phyloP scores from a whole-genome alignment of 2,113 vertebrate species.

The Pongo pygmaeus region DNA sequence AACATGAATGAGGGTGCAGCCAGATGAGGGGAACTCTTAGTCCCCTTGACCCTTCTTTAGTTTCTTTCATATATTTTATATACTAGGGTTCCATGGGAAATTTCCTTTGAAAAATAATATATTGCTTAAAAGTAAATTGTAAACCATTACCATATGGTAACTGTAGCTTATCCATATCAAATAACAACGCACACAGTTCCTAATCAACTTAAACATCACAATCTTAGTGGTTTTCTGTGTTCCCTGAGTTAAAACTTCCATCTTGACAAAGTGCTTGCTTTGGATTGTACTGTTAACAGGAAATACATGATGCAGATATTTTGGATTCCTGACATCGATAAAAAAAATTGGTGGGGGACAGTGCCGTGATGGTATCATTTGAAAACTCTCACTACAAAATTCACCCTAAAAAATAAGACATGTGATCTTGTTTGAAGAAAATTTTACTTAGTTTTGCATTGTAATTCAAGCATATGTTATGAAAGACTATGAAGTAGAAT shows the following conservation, averaged over 20 bases:
- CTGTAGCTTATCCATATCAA: background rate
- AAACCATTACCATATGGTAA: background rate
- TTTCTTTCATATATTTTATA: constrained; percentile 25
- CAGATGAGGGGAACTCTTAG: too few species aligned
- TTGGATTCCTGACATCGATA: background rate
- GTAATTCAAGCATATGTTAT: background rate
- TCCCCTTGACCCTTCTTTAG: background rate
- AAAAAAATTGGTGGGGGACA: background rate
- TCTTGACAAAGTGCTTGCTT: background rate
- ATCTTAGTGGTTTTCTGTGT: background rate
- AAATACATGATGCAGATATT: background rate
- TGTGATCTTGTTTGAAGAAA: constrained; percentile 5
- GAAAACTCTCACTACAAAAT: constrained; percentile 8
- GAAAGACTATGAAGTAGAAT: background rate
- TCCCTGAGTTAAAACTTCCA: background rate
- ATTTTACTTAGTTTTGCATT: background rate
- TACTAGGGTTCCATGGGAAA: background rate
- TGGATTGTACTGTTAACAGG: background rate
- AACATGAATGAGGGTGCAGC: too few species aligned
- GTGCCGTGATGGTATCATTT: background rate
- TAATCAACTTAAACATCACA: background rate
- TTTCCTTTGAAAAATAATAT: background rate
- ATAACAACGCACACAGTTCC: background rate
- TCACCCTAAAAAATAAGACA: constrained; percentile 14
- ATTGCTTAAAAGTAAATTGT: constrained; percentile 20